Evolutionary conservation across 2,113 vertebrate species (phyloP).

Genomic region (Bagarius yarrelli): DNA sequence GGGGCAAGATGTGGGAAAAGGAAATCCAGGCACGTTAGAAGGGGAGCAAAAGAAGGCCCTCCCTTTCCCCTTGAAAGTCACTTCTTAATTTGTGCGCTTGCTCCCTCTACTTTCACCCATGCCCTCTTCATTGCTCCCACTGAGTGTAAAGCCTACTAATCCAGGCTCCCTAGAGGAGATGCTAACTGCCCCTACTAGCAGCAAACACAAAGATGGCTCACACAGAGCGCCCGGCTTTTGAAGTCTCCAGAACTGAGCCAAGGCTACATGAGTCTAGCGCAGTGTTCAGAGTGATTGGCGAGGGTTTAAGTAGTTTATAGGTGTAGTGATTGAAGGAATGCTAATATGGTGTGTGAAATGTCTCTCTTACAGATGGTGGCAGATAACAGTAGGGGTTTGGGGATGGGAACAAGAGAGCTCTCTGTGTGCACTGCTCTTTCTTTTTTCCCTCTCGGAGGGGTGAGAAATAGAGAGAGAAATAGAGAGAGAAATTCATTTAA

Average conservation of each 20-base stretch:
- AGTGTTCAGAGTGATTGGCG: not conserved
- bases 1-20: constrained; percentile 30
- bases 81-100: constrained; percentile 30
- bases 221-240: constrained; percentile 35
- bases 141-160: constrained; percentile 38
- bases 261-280: not conserved
- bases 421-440: not conserved
- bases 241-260: constrained; percentile 26
- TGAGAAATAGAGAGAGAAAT: not conserved
- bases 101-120: not conserved
- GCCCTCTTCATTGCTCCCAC: constrained; percentile 22
- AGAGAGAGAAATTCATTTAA: not conserved
- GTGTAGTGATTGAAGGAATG: constrained; percentile 29
- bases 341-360: constrained; percentile 34
- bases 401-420: constrained; percentile 3
- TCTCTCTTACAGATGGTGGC: not conserved
- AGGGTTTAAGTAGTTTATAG: constrained; percentile 18
- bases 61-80: constrained; percentile 16
- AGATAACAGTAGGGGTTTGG: constrained; percentile 19
- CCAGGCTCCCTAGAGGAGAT: constrained; percentile 35
- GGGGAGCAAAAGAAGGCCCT: not conserved
- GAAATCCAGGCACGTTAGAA: not conserved
- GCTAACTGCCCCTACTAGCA: constrained; percentile 29
- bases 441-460: too few species aligned
- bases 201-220: constrained; percentile 27